Evolutionary conservation across 2,797 vertebrate genomes (phyloP), one percentile per base, ranked within the genome.

Genomic region (Fratercula arctica): DNA sequence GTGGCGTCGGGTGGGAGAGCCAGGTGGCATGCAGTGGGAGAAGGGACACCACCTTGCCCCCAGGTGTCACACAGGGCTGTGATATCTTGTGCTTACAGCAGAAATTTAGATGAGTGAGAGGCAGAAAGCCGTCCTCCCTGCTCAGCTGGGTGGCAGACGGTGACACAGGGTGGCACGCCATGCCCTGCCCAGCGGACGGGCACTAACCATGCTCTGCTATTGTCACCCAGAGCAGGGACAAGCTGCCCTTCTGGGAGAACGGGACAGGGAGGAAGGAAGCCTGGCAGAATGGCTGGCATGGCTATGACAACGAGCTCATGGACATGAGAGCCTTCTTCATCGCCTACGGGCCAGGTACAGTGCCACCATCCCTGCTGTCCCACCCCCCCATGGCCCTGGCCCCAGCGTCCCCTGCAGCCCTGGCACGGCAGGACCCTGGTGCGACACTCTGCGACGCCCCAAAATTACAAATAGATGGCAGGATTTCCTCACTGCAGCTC

Each of bases 281-380:
- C 31, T 99, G 99, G 99, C 99, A 99, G 81, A 98, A 97, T 1
- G 99, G 99, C n/a, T 99, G 99, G 99, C 99, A 99, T 0, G 99
- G 99, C 19, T 99, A 99, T 0, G 99, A 99, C 98, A 99, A 99
- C 0, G 98, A 99, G 95, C 98, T 99, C 76, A 96, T 98, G 93
- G 98, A 99, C 94, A 99, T 99, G 99, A 98, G 98, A 90, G 99
- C 98, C 41, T 98, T 99, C 97, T 99, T 99, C 97, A 20, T 99
- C 13, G 99, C 99, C 1, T 98, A 97, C 4, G 99, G 99, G 91
- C 99, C 99, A 86, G 99, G 99, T 99, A 99, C 94, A 54, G 3
- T 26, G 54, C 23, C 53, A 60, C 26, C 11, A 1, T 33, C 51
- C 12, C 53, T 6, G 14, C 13, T 41, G 41, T 84, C 26, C 56